A percentile compares a stretch with the other conserved stretches of the same genome.
Evolutionary conservation across 2,888 invertebrate species (phyloP).

Genomic region (Alitta virens): DNA sequence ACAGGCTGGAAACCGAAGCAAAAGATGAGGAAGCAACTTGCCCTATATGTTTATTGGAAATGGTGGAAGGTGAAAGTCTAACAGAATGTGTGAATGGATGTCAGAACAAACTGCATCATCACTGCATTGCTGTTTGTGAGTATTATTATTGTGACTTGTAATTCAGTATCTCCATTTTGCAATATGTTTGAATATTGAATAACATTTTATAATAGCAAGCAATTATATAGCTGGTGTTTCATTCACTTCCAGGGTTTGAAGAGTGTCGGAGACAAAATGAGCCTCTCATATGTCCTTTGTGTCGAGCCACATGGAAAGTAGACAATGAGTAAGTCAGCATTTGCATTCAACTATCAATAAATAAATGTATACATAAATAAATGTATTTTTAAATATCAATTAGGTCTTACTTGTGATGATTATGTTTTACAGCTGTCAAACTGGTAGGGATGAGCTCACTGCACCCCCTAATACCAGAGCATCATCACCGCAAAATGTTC

Average conservation of each 20-base stretch:
- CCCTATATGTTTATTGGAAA: conserved; percentile 59
- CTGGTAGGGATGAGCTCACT: conserved; percentile 4
- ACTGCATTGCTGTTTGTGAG: conserved; percentile 58
- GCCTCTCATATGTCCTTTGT: conserved; percentile 57
- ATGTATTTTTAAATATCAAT: too few species aligned
- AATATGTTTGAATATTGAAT: too few species aligned
- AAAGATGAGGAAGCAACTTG: conserved; percentile 57
- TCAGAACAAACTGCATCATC: conserved; percentile 58
- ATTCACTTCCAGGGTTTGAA: conserved; percentile 51
- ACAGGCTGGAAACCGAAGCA: conserved; percentile 1
- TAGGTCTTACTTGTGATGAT: too few species aligned
- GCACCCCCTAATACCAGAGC: conserved; percentile 26
- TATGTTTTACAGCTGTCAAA: too few species aligned
- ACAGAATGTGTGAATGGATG: conserved; percentile 57
- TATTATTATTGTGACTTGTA: too few species aligned
- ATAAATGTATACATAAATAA: too few species aligned
- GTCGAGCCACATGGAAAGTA: conserved; percentile 51
- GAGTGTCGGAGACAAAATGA: conserved; percentile 55
- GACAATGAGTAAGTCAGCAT: conserved; percentile 15
- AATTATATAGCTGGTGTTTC: too few species aligned
- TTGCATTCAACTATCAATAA: too few species aligned
- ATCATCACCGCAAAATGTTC: conserved; percentile 18
- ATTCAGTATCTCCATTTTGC: too few species aligned
- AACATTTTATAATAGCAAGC: too few species aligned
- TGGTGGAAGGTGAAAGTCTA: conserved; percentile 58